Evolutionary conservation across 1,140 invertebrate genomes (phyloP).

Genomic region (Babylonia areolata): DNA sequence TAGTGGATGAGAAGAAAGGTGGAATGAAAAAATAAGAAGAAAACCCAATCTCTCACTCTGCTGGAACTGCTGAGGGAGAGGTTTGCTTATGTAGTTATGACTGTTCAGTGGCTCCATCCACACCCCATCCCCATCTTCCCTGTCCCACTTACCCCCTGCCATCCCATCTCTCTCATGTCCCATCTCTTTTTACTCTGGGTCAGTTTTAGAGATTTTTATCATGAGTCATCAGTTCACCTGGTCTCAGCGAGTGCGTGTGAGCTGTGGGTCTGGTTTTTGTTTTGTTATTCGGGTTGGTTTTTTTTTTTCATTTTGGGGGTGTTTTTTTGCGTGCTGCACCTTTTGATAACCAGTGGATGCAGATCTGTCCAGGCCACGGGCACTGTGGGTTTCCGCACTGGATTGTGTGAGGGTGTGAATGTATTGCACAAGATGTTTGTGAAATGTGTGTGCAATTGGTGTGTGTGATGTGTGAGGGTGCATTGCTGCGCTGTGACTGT

Average conservation of each 20-base stretch:
- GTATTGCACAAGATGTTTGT: background rate
- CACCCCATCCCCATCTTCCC: background rate
- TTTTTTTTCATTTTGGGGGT: background rate
- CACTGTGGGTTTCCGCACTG: background rate
- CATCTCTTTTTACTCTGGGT: background rate
- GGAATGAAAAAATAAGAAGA: background rate
- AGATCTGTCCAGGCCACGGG: background rate
- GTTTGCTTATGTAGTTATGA: background rate
- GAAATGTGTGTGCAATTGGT: background rate
- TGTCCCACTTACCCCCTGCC: background rate
- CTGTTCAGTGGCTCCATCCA: background rate
- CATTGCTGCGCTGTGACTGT: background rate
- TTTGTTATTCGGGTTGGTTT: no score
- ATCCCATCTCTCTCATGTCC: background rate
- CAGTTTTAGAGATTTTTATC: constrained; percentile 22
- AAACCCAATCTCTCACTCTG: no score
- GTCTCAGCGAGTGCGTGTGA: background rate
- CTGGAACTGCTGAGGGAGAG: background rate
- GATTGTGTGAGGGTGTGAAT: background rate
- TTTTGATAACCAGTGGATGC: background rate
- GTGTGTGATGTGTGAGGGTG: background rate
- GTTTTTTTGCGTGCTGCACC: background rate
- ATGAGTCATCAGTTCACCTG: constrained; percentile 18
- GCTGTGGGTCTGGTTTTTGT: background rate
- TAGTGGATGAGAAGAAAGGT: background rate